Conservation (phyloP, 2,113 vertebrate genomes). For the Myodes glareolus region DNA sequence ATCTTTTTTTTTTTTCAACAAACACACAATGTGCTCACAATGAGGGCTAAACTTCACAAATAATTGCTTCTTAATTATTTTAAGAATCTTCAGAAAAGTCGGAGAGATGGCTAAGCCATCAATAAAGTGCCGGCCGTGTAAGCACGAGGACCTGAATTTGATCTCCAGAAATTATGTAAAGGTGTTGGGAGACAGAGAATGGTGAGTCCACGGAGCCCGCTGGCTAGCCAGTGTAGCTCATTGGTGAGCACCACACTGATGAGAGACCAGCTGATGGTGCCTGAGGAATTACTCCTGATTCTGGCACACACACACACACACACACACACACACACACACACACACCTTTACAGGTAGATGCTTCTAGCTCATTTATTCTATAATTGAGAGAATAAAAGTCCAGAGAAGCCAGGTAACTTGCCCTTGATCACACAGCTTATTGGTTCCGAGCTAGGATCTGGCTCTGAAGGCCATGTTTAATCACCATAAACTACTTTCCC, state of each 20-base stretch:
- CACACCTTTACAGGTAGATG: neutral
- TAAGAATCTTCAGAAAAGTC: neutral
- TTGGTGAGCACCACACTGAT: neutral
- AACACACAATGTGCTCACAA: neutral
- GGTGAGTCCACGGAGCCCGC: neutral
- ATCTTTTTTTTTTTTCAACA: neutral
- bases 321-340: neutral
- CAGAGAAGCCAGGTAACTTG: conserved; percentile 11
- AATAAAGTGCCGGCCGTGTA: too few relatives aligned
- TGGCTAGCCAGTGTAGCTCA: too few relatives aligned
- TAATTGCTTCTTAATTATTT: conserved; percentile 31
- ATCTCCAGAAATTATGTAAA: neutral
- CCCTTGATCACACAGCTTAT: neutral
- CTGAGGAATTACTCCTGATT: neutral
- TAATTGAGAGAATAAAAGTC: neutral
- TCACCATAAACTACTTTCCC: neutral
- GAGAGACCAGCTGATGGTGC: neutral
- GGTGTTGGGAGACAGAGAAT: neutral
- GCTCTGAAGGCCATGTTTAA: neutral
- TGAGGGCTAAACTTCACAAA: neutral
- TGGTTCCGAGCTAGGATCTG: neutral
- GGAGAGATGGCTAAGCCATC: neutral
- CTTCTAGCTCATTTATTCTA: neutral
- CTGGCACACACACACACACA: neutral
- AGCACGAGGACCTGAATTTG: neutral